phyloP scores from a whole-genome alignment of 2,888 invertebrate species.

The Beris chalybata region DNA sequence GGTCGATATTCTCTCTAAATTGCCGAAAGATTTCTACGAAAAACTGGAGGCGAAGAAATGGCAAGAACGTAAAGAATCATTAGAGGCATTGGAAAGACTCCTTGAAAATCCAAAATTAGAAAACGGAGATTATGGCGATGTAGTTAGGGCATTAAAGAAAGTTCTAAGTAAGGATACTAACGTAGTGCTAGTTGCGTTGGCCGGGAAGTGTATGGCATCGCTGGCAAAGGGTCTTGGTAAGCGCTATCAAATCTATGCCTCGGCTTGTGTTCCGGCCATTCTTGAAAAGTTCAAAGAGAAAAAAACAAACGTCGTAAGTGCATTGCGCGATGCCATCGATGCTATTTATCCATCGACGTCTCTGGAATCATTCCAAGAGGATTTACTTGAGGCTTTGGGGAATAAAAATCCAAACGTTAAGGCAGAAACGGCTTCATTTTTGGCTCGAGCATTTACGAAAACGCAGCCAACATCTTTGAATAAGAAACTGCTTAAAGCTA shows the following conservation, averaged over 20 bases:
- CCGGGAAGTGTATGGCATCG: constrained; percentile 79
- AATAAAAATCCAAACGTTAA: constrained; percentile 92
- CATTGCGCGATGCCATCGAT: constrained; percentile 88
- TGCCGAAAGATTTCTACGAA: constrained; percentile 95
- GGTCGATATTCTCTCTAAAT: constrained; percentile 87
- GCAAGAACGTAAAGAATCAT: constrained; percentile 92
- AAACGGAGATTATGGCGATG: constrained; percentile 88
- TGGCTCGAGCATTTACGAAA: constrained; percentile 79
- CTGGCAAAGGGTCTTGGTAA: constrained; percentile 86
- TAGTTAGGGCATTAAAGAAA: constrained; percentile 85
- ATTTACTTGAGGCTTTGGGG: constrained; percentile 79
- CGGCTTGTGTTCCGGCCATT: constrained; percentile 72
- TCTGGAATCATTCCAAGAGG: constrained; percentile 82
- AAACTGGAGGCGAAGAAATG: constrained; percentile 94
- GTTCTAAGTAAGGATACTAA: constrained; percentile 93
- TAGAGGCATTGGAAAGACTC: constrained; percentile 80
- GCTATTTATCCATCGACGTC: constrained; percentile 81
- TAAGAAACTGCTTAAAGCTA: constrained; percentile 87
- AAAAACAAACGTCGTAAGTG: constrained; percentile 85
- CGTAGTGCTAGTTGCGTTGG: constrained; percentile 86
- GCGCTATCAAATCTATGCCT: constrained; percentile 82
- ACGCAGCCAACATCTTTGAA: constrained; percentile 80
- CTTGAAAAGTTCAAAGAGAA: constrained; percentile 98
- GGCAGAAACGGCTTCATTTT: constrained; percentile 80
- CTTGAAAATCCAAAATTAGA: constrained; percentile 83